Evolutionary conservation across 1,140 invertebrate genomes (phyloP), one percentile per base, ranked within the genome.

Genomic region (Aphaenogaster floridana): DNA sequence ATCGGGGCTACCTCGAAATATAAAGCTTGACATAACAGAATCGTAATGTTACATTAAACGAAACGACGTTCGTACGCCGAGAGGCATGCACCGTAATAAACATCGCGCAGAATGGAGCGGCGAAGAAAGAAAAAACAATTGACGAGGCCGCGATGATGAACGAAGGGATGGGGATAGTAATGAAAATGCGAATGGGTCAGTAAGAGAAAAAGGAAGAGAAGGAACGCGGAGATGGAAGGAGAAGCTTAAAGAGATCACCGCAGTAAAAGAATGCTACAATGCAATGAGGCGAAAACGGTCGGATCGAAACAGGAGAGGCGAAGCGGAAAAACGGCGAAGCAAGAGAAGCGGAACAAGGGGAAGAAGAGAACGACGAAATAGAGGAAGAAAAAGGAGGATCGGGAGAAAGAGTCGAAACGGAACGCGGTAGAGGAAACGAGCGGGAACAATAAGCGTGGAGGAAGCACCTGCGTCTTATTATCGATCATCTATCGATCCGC

Each of bases 401-500:
- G 66, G 5, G 57, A n/a, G 9, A 64, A 63, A 59, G 54, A 39
- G 28, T 36, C 74, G 77, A 28, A 36, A 79, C 79, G 79, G 11
- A 84, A 21, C 42, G 36, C 6, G 28, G 39, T 48, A 42, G 57
- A 89, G 88, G 89, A 84, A 89, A 88, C 89, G 86, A 45, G 74
- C 13, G 83, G 45, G 71, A 85, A 86, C 42, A 85, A 76, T 45
- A 74, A 59, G 68, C 36, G 59, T 17, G 76, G 71, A 71, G 59
- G 90, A 89, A 90, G 89, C 94, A 94, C 93, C 94, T 94, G 94
- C 94, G 90, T 88, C 92, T 93, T 90, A 94, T 94, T 94, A 94
- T 92, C 92, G 89, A 94, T 92, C 90, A 90, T 89, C 90, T 91
- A 94, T 94, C 93, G 93, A 94, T 93, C 66, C 89, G 76, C 81